A percentile compares a stretch with the other conserved stretches of the same genome.
Conservation (phyloP, 2,888 invertebrate genomes). For the Rotaria macrura region DNA sequence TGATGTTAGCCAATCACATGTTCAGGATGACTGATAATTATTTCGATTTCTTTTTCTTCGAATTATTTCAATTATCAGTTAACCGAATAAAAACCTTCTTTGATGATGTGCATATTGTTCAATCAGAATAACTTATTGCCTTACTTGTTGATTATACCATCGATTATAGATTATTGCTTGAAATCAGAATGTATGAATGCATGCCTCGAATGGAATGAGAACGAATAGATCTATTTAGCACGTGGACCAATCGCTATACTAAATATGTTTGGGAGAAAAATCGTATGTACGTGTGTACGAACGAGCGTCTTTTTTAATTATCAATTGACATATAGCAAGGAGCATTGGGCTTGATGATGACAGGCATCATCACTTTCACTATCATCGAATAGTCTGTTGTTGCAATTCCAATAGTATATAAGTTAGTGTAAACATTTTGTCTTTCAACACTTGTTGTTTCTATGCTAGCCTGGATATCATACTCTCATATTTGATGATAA, state of each 20-base stretch:
- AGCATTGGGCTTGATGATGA: not conserved
- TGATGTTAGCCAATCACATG: not conserved
- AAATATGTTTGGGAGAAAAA: not conserved
- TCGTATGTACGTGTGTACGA: not conserved
- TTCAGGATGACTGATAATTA: constrained; percentile 5
- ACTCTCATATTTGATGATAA: not conserved
- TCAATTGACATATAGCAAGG: not conserved
- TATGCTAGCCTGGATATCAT: not conserved
- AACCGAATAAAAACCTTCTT: not conserved
- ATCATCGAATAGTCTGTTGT: not conserved
- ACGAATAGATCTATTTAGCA: constrained; percentile 1
- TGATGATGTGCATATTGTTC: constrained; percentile 7
- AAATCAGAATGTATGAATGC: not conserved
- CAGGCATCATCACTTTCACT: constrained; percentile 3
- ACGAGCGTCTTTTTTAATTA: not conserved
- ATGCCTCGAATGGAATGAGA: not conserved
- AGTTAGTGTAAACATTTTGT: constrained; percentile 15
- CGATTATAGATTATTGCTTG: not conserved
- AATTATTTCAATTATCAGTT: not conserved
- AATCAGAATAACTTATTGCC: not conserved
- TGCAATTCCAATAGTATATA: not conserved
- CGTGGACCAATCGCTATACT: not conserved
- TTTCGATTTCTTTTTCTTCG: not conserved
- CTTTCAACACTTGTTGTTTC: not conserved
- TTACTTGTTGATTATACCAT: not conserved